Conservation (phyloP, 2,888 invertebrate species). For the Cistogaster globosa region DNA sequence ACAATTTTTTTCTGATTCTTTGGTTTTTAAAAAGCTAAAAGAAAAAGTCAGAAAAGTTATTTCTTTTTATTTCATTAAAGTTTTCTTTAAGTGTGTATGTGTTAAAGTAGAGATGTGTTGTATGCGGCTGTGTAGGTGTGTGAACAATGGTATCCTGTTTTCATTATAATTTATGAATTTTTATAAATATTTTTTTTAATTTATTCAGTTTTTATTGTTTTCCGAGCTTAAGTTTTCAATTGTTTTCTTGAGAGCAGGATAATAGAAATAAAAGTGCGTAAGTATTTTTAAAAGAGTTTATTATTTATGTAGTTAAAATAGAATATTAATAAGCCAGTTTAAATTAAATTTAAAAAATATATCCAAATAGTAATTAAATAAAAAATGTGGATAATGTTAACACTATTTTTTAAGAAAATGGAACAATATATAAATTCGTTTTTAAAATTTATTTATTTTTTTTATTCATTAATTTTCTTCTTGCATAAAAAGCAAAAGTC, state of each 20-base stretch:
- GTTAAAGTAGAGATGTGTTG: background rate
- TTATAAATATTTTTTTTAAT: constrained; percentile 18
- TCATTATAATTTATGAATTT: constrained; percentile 64
- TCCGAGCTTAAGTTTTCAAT: background rate
- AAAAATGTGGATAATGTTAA: too few relatives aligned
- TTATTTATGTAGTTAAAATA: constrained; percentile 40
- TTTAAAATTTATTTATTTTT: too few relatives aligned
- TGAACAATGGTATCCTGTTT: constrained; percentile 60
- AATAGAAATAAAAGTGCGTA: constrained; percentile 59
- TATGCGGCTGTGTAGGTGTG: constrained; percentile 8
- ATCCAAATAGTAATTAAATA: too few relatives aligned
- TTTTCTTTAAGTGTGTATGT: background rate
- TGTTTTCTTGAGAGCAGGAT: constrained; percentile 17
- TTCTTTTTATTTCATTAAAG: constrained; percentile 12
- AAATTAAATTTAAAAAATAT: too few relatives aligned
- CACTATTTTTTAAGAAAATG: too few relatives aligned
- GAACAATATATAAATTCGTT: too few relatives aligned
- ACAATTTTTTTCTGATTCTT: constrained; percentile 23
- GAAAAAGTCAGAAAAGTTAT: constrained; percentile 23
- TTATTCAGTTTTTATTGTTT: constrained; percentile 34
- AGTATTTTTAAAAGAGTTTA: background rate
- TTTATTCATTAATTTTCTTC: too few relatives aligned
- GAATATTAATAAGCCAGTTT: constrained; percentile 5
- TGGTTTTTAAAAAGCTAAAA: constrained; percentile 37
- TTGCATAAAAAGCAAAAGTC: too few relatives aligned